Conservation (phyloP, 2,888 invertebrate species). For the Hemicrepidius hirtus region DNA sequence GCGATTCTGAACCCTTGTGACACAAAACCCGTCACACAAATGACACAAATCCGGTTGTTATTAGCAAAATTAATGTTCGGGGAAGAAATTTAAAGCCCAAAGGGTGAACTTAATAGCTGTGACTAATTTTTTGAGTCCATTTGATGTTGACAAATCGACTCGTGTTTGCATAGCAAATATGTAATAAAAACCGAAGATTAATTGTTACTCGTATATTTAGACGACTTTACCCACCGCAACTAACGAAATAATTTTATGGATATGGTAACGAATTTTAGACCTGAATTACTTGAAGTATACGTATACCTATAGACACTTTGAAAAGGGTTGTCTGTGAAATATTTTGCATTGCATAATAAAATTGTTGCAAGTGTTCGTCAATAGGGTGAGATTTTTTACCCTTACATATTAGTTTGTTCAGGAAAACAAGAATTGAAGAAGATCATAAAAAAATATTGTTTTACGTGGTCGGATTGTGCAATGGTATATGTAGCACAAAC, state of each 20-base stretch:
- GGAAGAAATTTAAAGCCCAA: constrained; percentile 48
- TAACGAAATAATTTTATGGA: constrained; percentile 36
- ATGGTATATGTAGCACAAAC: too few relatives aligned
- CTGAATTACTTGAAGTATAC: constrained; percentile 34
- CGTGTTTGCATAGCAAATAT: constrained; percentile 43
- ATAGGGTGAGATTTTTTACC: too few relatives aligned
- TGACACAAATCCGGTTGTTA: constrained; percentile 53
- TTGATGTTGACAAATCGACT: constrained; percentile 51
- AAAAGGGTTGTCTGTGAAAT: too few relatives aligned
- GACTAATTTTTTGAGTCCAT: constrained; percentile 50
- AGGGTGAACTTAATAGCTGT: constrained; percentile 53
- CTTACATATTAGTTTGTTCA: too few relatives aligned
- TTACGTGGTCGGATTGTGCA: too few relatives aligned
- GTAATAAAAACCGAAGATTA: constrained; percentile 51
- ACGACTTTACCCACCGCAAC: constrained; percentile 28
- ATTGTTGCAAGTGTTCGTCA: too few relatives aligned
- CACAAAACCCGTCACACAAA: constrained; percentile 50
- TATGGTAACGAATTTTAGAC: constrained; percentile 47
- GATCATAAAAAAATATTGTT: too few relatives aligned
- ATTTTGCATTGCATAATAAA: too few relatives aligned
- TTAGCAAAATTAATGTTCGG: constrained; percentile 53
- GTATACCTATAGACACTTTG: too few relatives aligned
- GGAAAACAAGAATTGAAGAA: too few relatives aligned
- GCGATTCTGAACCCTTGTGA: constrained; percentile 45
- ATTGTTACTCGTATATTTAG: constrained; percentile 33